Evolutionary conservation across 2,888 invertebrate species (phyloP), one percentile per base, ranked within the genome.

Genomic region (Ennomos quercinarius): DNA sequence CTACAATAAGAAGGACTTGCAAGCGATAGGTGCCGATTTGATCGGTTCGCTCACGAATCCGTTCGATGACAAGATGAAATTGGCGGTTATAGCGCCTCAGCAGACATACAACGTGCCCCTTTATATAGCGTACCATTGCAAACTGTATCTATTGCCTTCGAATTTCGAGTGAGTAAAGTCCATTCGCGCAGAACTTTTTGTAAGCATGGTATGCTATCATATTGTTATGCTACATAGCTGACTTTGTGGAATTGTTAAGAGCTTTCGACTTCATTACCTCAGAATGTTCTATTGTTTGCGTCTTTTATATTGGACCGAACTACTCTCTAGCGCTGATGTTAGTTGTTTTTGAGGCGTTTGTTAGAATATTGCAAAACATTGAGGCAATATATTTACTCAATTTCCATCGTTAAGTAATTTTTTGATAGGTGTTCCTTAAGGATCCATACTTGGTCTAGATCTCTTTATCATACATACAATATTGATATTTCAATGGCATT

Each of bases 121-220:
- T 42, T 95, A 95, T 74, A 94, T 97, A 50, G 97, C 97, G 1
- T 97, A 97, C 75, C 96, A 97, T 76, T 96, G 96, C 84, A 95
- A 95, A 67, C 87, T 97, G 54, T 95, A 95, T 80, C 84, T 97
- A 40, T 93, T 95, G 75, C 97, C 97, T 6, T 94, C 95, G 6
- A 95, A 96, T 74, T 94, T 95, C 45, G 95, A 95, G 96, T 96
- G 79, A 94, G 95, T 93, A 51, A 43, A 27, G 5, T 27, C 6
- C 27, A 27, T 27, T 27, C 27, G 27, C 27, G 4, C 27, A 27
- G 6, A 27, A 6, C 6, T 27, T 1, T 27, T 27, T 6, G 17
- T 17, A 17, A 17, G 5, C 27, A 27, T 27, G 0, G 27, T 5
- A 4, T 6, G 5, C 27, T 27, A 5, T 5, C 2, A 27, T 27